phyloP scores from a whole-genome alignment of 2,113 vertebrate genomes.

The Indicator maculatus region DNA sequence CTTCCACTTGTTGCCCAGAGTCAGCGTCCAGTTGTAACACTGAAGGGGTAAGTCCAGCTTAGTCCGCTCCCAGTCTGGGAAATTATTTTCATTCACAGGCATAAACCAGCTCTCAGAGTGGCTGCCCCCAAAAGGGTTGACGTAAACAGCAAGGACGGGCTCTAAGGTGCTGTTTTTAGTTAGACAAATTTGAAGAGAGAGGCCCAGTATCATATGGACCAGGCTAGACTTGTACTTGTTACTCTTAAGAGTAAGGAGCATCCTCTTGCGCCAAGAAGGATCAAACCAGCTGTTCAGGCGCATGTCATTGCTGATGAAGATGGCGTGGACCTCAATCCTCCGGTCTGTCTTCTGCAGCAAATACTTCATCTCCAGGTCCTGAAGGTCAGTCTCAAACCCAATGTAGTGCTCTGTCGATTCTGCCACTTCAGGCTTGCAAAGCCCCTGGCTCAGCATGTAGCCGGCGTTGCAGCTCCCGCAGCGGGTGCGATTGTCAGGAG shows the following conservation, averaged over 20 bases:
- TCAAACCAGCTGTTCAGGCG: conserved; percentile 98
- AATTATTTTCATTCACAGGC: conserved; percentile 89
- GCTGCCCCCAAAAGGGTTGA: conserved; percentile 97
- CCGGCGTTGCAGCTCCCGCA: conserved; percentile 91
- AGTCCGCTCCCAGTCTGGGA: conserved; percentile 94
- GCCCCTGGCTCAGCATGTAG: conserved; percentile 88
- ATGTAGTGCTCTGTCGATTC: conserved; percentile 96
- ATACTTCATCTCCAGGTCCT: conserved; percentile 93
- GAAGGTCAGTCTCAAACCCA: conserved; percentile 94
- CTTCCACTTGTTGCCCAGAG: conserved; percentile 97
- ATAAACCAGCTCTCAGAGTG: conserved; percentile 99
- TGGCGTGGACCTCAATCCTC: conserved; percentile 93
- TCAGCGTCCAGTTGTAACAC: conserved; percentile 96
- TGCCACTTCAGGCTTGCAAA: conserved; percentile 91
- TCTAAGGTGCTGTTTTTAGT: conserved; percentile 98
- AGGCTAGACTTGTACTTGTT: conserved; percentile 98
- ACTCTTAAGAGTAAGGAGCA: conserved; percentile 96
- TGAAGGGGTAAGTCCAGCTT: conserved; percentile 92
- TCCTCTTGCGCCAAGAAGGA: conserved; percentile 94
- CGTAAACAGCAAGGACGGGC: conserved; percentile 90
- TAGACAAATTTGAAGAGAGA: conserved; percentile 94
- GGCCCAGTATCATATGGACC: conserved; percentile 95
- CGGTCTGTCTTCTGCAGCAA: conserved; percentile 90
- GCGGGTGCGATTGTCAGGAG: conserved; percentile 91
- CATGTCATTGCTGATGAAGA: conserved; percentile 99